Base-by-base conservation (phyloP, 2,113 vertebrate species). In the Noctilio leporinus region DNA sequence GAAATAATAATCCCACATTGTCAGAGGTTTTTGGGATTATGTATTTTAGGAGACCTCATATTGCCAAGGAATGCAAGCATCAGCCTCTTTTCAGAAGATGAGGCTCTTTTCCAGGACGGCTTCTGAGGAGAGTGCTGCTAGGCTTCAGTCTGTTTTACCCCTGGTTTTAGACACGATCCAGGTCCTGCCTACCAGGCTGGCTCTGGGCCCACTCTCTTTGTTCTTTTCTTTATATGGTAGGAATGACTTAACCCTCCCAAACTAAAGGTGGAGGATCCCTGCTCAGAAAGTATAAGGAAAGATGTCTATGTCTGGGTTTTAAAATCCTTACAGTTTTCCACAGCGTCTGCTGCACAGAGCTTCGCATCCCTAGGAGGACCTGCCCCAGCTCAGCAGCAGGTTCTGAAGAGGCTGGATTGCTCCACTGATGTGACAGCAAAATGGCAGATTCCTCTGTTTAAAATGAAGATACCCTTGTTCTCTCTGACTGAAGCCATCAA, bases 271-370 rank as follows among this genome's bases (percentile, higher is more conserved):
- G 53, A 91, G 55, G n/a, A 33, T 38, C 7, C 45, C 49, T 83
- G 75, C 24, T 38, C 24, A 67, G 69, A 45, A 51, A 57, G 30
- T 19, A 4, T 3, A 59, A 59, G 24, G 51, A 91, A 87, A 33
- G 12, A 19, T 43, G 17, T 49, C 45, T 59, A 1, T 0, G 3
- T 19, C 38, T 82, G 19, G 4, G 0, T 89, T 62, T 78, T 14
- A 5, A 77, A 35, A 2, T 9, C 82, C 64, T 82, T 33, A 1
- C 86, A 22, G 81, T 8, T 95, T 59, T 77, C 57, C 72, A 43
- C 97, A 99, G 99, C 99, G 99, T 96, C 98, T 99, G 93, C 99
- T 99, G 70, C 99, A 99, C 97, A 99, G 99, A 81, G 99, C 98
- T 53, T 97, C 99, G 49, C 98, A 98, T 95, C 99, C 99, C 0